phyloP scores from a whole-genome alignment of 1,140 invertebrate species.

The Babylonia areolata region DNA sequence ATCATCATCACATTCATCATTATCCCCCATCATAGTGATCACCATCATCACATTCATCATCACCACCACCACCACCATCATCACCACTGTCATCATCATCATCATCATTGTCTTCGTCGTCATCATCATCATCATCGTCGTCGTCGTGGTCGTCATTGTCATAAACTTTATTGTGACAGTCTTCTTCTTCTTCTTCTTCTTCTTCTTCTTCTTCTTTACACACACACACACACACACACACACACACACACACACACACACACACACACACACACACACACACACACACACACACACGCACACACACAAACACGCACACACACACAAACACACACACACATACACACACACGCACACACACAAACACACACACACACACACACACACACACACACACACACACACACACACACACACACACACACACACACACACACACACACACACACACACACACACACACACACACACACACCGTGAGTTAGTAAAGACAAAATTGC shows the following conservation, averaged over 20 bases:
- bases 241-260: neutral
- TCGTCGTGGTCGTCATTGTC: neutral
- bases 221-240: neutral
- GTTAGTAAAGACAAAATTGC: neutral
- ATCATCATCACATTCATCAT: no score
- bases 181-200: neutral
- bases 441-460: slow-evolving; percentile 16
- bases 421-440: slow-evolving; percentile 2
- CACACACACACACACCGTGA: neutral
- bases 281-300: slow-evolving; percentile 2
- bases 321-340: neutral
- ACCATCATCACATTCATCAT: no score
- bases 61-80: no score
- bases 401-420: slow-evolving; percentile 16
- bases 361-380: neutral
- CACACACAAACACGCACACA: neutral
- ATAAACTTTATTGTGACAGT: neutral
- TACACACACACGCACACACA: neutral
- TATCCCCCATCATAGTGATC: no score
- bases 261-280: neutral
- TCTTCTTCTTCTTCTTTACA: neutral
- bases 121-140: no score
- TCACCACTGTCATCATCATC: neutral
- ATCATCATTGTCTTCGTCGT: neutral
- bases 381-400: neutral